Evolutionary conservation across 2,888 invertebrate species (phyloP).

Genomic region (Cheilosia pagana): DNA sequence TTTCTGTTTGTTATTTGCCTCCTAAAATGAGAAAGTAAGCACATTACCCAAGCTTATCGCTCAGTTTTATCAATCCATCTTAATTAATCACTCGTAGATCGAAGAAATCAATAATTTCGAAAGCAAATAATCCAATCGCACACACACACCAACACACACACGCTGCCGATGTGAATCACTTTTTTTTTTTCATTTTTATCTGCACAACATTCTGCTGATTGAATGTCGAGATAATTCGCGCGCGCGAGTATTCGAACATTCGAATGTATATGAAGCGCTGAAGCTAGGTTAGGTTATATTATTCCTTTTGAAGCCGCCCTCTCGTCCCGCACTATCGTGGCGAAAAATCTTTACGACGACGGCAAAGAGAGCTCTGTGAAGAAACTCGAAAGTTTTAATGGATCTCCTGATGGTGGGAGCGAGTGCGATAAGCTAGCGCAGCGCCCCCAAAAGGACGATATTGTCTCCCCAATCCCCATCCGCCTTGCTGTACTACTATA

Average conservation of each 20-base stretch:
- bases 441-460: constrained; percentile 57
- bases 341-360: constrained; percentile 63
- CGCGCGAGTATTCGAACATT: constrained; percentile 44
- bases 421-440: constrained; percentile 50
- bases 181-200: constrained; percentile 57
- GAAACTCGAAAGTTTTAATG: constrained; percentile 68
- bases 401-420: constrained; percentile 58
- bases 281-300: constrained; percentile 24
- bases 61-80: constrained; percentile 82
- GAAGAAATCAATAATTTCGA: constrained; percentile 71
- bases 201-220: constrained; percentile 65
- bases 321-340: constrained; percentile 16
- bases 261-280: neutral
- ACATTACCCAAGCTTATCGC: constrained; percentile 61
- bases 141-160: constrained; percentile 18
- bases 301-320: constrained; percentile 16
- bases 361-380: constrained; percentile 36
- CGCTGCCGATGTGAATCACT: neutral
- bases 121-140: constrained; percentile 42
- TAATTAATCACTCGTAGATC: constrained; percentile 81
- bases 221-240: constrained; percentile 65
- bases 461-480: too few species aligned
- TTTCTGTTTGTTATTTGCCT: neutral
- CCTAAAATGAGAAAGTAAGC: constrained; percentile 51
- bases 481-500: neutral